Percentiles rank a stretch among this genome's conserved stretches.
phyloP scores from a whole-genome alignment of 92 coral and sea anemone genomes.

The Meandrina meandrites region DNA sequence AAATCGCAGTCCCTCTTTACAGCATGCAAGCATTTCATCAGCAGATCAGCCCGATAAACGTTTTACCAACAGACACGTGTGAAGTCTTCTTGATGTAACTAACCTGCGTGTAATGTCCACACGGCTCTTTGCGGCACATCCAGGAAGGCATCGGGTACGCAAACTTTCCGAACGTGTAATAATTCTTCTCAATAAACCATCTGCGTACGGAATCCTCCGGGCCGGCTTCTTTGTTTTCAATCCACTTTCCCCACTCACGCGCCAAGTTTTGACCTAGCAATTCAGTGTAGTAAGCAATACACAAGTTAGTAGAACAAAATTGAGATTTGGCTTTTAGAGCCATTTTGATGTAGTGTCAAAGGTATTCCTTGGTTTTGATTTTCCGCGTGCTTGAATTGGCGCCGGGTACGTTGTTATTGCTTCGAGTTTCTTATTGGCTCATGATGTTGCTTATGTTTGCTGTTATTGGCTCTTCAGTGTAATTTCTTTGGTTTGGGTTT shows the following conservation, averaged over 20 bases:
- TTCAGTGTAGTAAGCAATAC: not conserved
- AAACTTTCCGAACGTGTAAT: slow-evolving; percentile 48
- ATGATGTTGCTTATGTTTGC: too few relatives aligned
- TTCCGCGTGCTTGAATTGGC: too few relatives aligned
- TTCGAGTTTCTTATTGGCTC: too few relatives aligned
- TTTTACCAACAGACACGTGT: too few relatives aligned
- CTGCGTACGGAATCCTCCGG: slow-evolving; percentile 49
- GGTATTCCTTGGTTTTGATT: too few relatives aligned
- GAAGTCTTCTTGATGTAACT: not conserved
- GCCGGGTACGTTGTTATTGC: too few relatives aligned
- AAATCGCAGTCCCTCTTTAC: not conserved
- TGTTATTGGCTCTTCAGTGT: too few relatives aligned
- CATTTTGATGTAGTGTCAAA: too few relatives aligned
- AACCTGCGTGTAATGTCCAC: slow-evolving; percentile 72
- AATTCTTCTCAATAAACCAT: slow-evolving; percentile 48
- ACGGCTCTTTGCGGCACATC: slow-evolving; percentile 38
- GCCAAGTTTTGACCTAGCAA: slow-evolving; percentile 57
- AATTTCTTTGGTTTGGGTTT: too few relatives aligned
- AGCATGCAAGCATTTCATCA: not conserved
- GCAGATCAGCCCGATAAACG: not conserved
- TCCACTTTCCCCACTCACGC: slow-evolving; percentile 62
- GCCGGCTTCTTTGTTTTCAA: slow-evolving; percentile 22
- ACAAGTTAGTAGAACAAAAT: too few relatives aligned
- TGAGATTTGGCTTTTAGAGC: too few relatives aligned
- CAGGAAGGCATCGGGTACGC: slow-evolving; percentile 43